A percentile compares a stretch with the other conserved stretches of the same genome.
phyloP scores from a whole-genome alignment of 2,888 invertebrate species.

The Dorcus parallelipipedus region DNA sequence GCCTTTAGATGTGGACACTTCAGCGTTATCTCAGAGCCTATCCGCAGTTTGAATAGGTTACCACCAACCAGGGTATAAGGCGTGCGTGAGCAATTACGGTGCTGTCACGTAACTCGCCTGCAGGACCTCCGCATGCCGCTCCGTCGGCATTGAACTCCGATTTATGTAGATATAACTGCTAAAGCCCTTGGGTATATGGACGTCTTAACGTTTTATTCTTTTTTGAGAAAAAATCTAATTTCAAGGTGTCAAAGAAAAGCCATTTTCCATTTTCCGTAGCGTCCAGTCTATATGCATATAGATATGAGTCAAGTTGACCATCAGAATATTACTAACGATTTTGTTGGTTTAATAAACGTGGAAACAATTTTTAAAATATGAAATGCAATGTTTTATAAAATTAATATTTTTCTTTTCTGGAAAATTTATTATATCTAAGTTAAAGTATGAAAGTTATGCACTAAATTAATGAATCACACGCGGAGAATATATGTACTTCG shows the following conservation, averaged over 20 bases:
- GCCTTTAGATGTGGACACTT: slow-evolving; percentile 36
- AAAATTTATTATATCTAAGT: too few species aligned
- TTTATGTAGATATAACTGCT: slow-evolving; percentile 46
- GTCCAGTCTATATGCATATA: slow-evolving; percentile 46
- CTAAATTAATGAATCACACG: too few species aligned
- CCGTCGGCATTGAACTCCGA: slow-evolving; percentile 28
- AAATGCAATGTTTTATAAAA: too few species aligned
- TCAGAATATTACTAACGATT: slow-evolving; percentile 36
- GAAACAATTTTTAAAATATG: too few species aligned
- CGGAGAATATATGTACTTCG: too few species aligned
- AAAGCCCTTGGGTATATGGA: slow-evolving; percentile 43
- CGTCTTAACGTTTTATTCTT: slow-evolving; percentile 46
- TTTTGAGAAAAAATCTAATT: slow-evolving; percentile 51
- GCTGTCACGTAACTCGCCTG: slow-evolving; percentile 9
- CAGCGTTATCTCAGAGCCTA: slow-evolving; percentile 32
- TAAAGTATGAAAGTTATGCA: too few species aligned
- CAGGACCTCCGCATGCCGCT: slow-evolving; percentile 29
- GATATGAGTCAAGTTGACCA: slow-evolving; percentile 44
- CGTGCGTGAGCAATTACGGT: slow-evolving; percentile 26
- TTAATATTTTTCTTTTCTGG: too few species aligned
- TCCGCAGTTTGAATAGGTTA: slow-evolving; percentile 33
- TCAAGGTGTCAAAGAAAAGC: slow-evolving; percentile 53
- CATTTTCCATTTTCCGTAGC: slow-evolving; percentile 47
- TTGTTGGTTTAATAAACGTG: too few species aligned
- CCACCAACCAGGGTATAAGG: slow-evolving; percentile 23